phyloP scores from a whole-genome alignment of 2,888 invertebrate genomes.

The Eugnorisma glareosa region DNA sequence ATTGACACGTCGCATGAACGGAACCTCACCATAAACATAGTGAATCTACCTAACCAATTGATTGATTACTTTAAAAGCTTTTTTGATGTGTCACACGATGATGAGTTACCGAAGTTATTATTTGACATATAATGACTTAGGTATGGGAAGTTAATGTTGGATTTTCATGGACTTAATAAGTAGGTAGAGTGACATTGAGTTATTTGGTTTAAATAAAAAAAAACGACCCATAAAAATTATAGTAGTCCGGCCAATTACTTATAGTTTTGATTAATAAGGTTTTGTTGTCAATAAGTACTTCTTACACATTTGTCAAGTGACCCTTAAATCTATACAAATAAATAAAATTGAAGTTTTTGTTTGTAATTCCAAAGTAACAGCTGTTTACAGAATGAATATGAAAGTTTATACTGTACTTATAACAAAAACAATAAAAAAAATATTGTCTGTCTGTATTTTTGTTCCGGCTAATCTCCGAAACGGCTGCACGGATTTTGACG shows the following conservation, averaged over 20 bases:
- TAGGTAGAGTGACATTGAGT: conserved; percentile 7
- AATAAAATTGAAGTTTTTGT: no score
- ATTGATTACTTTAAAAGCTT: conserved; percentile 77
- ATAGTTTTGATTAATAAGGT: not conserved
- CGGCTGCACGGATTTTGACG: no score
- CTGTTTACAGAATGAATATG: no score
- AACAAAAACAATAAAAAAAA: no score
- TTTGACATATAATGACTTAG: conserved; percentile 26
- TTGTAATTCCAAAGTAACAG: no score
- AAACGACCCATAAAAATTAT: not conserved
- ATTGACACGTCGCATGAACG: conserved; percentile 80
- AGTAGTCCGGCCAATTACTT: not conserved
- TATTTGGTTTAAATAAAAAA: conserved; percentile 4
- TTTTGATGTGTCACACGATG: conserved; percentile 64
- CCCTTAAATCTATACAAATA: not conserved
- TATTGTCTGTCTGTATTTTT: no score
- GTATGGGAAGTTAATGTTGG: conserved; percentile 14
- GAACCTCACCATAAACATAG: conserved; percentile 79
- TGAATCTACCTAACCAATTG: conserved; percentile 68
- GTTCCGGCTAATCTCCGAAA: no score
- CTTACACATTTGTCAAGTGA: not conserved
- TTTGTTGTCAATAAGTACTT: not conserved
- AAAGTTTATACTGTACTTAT: no score
- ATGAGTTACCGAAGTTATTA: conserved; percentile 49
- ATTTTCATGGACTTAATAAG: conserved; percentile 30